A percentile compares a stretch with the other conserved stretches of the same genome.
These are phyloP conservation scores for Watsonalla binaria DNA, from an alignment of 2,888 invertebrate species.

Conservation along the genomic window DNA sequence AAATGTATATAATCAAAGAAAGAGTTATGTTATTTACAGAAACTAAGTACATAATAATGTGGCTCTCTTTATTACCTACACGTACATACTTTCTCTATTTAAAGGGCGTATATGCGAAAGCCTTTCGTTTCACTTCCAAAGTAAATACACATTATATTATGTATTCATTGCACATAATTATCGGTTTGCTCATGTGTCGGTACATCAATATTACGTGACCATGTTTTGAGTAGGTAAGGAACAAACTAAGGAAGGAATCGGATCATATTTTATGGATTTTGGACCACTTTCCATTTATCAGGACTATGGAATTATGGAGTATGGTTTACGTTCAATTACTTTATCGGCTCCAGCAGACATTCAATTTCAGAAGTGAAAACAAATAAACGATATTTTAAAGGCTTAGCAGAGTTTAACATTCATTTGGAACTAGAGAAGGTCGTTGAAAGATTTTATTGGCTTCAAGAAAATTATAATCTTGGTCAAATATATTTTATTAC, in stretches of 20 bases:
- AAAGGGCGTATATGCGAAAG: slow-evolving; percentile 34
- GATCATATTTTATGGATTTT: slow-evolving; percentile 3
- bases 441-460: no score
- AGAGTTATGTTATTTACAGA: no score
- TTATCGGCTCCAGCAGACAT: not conserved
- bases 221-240: not conserved
- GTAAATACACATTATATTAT: not conserved
- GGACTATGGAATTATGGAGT: slow-evolving; percentile 8
- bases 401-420: not conserved
- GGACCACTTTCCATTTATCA: not conserved
- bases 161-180: not conserved
- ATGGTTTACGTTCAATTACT: not conserved
- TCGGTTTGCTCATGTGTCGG: not conserved
- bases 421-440: not conserved
- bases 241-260: not conserved
- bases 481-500: no score
- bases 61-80: not conserved
- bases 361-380: not conserved
- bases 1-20: no score
- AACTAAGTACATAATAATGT: not conserved
- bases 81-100: slow-evolving; percentile 27
- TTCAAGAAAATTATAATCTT: no score
- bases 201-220: not conserved
- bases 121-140: slow-evolving; percentile 18
- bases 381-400: not conserved